These are phyloP conservation scores for Propsilocerus akamusi DNA, from an alignment of 1,140 invertebrate species.

Conservation along the genomic window DNA sequence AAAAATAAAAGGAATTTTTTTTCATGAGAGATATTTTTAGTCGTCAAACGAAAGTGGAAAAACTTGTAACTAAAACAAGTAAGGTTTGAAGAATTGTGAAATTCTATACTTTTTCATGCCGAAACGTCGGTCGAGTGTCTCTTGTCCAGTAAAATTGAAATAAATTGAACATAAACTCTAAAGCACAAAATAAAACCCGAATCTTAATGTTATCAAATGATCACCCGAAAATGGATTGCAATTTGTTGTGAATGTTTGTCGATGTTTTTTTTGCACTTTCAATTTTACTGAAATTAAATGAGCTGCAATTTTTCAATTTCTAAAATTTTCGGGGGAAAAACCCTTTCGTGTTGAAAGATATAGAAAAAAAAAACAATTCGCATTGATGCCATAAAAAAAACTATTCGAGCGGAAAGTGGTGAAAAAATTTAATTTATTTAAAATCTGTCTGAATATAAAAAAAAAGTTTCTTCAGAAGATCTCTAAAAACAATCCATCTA, in stretches of 20 bases:
- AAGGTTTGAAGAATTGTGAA: background rate
- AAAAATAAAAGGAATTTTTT: background rate
- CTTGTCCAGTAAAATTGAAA: constrained; percentile 3
- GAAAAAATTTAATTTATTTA: background rate
- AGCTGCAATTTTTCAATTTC: background rate
- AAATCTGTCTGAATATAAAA: too few species aligned
- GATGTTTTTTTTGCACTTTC: background rate
- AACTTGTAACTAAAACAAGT: too few species aligned
- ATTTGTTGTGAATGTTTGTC: background rate
- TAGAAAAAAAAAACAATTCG: too few species aligned
- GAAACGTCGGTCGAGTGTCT: too few species aligned
- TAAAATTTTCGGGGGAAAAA: too few species aligned
- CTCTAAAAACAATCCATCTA: too few species aligned
- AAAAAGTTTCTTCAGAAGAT: too few species aligned
- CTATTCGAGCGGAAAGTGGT: background rate
- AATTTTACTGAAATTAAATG: too few species aligned
- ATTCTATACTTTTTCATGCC: constrained; percentile 1
- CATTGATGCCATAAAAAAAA: background rate
- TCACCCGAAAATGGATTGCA: background rate
- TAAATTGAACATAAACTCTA: background rate
- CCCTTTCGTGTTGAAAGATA: too few species aligned
- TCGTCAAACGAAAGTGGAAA: too few species aligned
- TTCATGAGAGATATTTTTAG: too few species aligned
- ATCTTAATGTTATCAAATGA: background rate
- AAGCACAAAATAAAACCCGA: background rate